These are phyloP conservation scores for Pollicipes pollicipes DNA, from an alignment of 1,140 invertebrate species.

Conservation along the genomic window DNA sequence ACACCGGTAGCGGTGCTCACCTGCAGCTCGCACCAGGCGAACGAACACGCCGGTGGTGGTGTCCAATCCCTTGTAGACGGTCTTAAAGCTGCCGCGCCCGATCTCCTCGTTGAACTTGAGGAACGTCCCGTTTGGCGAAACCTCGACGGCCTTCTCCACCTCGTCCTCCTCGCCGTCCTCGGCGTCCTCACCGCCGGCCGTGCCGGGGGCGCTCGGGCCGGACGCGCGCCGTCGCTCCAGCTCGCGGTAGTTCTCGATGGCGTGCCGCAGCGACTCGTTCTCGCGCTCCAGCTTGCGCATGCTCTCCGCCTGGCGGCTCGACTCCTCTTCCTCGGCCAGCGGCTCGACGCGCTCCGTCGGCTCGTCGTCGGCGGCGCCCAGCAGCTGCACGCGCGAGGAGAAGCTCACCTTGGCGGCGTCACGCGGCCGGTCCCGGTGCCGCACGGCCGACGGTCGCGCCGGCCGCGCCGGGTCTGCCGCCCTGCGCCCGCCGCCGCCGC, in stretches of 20 bases:
- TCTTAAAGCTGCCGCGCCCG: slow-evolving; percentile 96
- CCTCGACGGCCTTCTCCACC: slow-evolving; percentile 75
- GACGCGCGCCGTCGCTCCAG: not conserved
- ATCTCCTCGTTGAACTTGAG: slow-evolving; percentile 98
- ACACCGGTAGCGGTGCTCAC: no score
- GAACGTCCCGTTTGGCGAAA: slow-evolving; percentile 81
- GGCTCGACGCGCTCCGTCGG: not conserved
- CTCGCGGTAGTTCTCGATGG: slow-evolving; percentile 4
- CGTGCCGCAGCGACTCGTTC: slow-evolving; percentile 4
- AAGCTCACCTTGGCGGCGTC: slow-evolving; percentile 3
- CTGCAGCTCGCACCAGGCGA: slow-evolving; percentile 97
- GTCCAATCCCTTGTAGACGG: slow-evolving; percentile 92
- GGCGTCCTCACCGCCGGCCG: not conserved
- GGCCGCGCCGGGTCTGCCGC: not conserved
- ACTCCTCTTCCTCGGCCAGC: not conserved
- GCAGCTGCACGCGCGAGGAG: not conserved
- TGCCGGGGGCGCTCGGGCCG: no score
- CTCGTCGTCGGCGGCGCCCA: not conserved
- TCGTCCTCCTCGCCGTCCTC: slow-evolving; percentile 50
- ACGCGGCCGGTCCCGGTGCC: not conserved
- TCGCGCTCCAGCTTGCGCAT: not conserved
- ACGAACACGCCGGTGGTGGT: slow-evolving; percentile 95
- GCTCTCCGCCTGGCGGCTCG: not conserved
- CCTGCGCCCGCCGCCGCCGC: not conserved
- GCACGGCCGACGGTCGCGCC: not conserved